Conservation (phyloP, 1,140 invertebrate species). For the Drosophila serrata region DNA sequence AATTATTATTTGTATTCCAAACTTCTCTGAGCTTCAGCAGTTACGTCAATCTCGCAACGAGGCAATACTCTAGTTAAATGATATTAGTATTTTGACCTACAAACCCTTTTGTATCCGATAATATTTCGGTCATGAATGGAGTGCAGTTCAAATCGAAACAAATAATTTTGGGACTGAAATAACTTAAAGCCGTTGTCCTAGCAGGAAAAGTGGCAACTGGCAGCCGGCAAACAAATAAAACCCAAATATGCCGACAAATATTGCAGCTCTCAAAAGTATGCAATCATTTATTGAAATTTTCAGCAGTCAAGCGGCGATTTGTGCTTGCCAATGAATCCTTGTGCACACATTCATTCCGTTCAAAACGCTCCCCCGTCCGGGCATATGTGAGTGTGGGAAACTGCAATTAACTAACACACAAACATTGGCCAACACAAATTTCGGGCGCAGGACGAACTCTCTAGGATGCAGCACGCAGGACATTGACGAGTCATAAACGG, state of each 20-base stretch:
- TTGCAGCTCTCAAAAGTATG: conserved; percentile 47
- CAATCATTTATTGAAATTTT: conserved; percentile 61
- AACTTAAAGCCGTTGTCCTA: conserved; percentile 4
- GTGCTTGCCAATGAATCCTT: conserved; percentile 14
- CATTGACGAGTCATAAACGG: conserved; percentile 38
- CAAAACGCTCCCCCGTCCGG: background rate
- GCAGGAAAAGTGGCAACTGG: background rate
- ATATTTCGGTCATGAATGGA: background rate
- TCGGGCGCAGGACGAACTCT: background rate
- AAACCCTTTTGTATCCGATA: background rate
- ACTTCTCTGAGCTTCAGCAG: background rate
- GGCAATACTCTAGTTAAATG: no score
- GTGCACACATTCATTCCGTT: background rate
- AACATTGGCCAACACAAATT: conserved; percentile 28
- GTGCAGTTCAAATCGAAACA: conserved; percentile 1
- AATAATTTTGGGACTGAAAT: background rate
- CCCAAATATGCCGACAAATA: conserved; percentile 24
- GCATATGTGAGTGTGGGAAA: background rate
- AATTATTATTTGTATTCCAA: background rate
- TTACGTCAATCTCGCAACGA: background rate
- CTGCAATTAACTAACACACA: conserved; percentile 54
- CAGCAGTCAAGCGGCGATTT: conserved; percentile 29
- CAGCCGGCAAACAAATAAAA: conserved; percentile 9
- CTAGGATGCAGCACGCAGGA: background rate
- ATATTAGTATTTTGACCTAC: background rate